Evolutionary conservation across 64 coral and sea anemone genomes (phyloP), one percentile per base, ranked within the genome.

Genomic region (Porites australiensis): DNA sequence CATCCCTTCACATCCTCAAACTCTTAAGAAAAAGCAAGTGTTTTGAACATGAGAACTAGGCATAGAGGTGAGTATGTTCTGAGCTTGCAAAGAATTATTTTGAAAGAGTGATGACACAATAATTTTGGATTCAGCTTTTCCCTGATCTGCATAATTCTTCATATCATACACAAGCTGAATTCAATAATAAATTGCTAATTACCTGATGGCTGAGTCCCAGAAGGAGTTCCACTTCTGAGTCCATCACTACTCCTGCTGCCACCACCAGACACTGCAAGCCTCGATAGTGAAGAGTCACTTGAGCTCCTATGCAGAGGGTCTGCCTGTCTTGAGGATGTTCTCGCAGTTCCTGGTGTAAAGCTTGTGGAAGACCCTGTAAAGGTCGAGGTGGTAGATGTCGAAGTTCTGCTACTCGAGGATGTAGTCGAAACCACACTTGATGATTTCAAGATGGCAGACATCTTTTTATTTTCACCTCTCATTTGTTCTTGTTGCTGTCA

Each of bases 401-500:
- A 20, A 13, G 1, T 13, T n/a, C 14, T 44, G 10, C 22, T 50
- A 8, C 8, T 16, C 6, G 37, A 37, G 2, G 55, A 13, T 50
- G 53, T 7, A 8, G 76, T 5, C 13, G 76, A 79, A 10, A 19
- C 3, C 5, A 19, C 27, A n/a, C 16, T 12, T 11, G 73, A 3
- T 6, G 71, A 47, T 15, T 57, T 19, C 14, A 14, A 46, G 5
- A 45, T 13, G 21, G 43, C 48, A 4, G 86, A 76, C 65, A 78
- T 71, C 61, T 58, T 72, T 27, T 74, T 88, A 58, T 58, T 75
- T 8, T 88, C 68, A 18, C 59, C 69, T 59, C 68, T 88, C 15
- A 75, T 72, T 27, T 88, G 68, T 74, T 88, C 72, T 88, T 88
- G 86, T 55, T 88, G 86, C 81, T 84, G 50, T 22, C 2, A 51